Evolutionary conservation across 2,888 invertebrate species (phyloP).

Genomic region (Perizoma affinitatum): DNA sequence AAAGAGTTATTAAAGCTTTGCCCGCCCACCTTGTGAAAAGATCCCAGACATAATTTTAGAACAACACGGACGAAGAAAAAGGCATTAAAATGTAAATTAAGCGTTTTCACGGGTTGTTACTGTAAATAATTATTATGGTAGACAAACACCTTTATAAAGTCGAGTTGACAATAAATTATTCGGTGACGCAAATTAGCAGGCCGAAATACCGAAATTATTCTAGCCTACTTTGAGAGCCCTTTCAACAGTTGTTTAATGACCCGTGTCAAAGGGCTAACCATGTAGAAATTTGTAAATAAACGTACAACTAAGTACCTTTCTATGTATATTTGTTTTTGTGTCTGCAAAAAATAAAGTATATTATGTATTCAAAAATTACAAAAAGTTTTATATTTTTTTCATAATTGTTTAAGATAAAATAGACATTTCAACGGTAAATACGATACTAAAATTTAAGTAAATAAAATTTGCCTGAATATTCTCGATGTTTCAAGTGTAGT

Average conservation of each 20-base stretch:
- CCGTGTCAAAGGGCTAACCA: constrained; percentile 22
- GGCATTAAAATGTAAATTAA: constrained; percentile 43
- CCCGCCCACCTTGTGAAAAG: constrained; percentile 15
- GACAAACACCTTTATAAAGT: constrained; percentile 37
- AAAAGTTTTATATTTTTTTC: too few relatives aligned
- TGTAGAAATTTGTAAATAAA: too few relatives aligned
- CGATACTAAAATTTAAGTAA: too few relatives aligned
- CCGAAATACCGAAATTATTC: constrained; percentile 22
- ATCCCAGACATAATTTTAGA: constrained; percentile 24
- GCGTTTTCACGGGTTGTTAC: constrained; percentile 37
- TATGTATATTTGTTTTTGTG: too few relatives aligned
- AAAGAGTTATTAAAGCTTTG: background rate
- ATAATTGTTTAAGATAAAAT: too few relatives aligned
- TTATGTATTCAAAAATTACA: too few relatives aligned
- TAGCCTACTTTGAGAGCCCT: constrained; percentile 17
- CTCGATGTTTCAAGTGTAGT: constrained; percentile 22
- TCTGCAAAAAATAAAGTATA: too few relatives aligned
- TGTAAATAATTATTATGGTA: constrained; percentile 31
- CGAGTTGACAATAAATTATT: constrained; percentile 25
- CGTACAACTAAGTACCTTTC: too few relatives aligned
- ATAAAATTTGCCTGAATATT: background rate
- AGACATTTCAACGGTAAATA: too few relatives aligned
- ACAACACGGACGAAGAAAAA: constrained; percentile 44
- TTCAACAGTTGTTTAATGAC: constrained; percentile 24
- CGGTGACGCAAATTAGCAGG: constrained; percentile 29